Base-by-base conservation (phyloP, 2,797 vertebrate genomes). In the Heterohyrax brucei region DNA sequence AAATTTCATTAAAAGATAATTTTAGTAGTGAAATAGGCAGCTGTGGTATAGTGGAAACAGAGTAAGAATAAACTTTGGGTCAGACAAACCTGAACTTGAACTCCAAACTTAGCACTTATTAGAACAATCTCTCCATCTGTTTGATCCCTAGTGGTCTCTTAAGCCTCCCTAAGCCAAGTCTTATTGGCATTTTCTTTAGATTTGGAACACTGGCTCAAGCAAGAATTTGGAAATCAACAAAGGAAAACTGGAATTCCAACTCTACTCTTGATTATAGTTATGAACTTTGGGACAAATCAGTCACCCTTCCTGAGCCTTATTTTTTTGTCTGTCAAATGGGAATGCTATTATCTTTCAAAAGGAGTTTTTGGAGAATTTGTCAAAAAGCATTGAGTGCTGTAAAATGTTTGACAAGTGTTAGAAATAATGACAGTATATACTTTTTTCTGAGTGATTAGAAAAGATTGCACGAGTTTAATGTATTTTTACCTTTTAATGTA, bases 221-320 rank as follows among this genome's bases (percentile, higher is more conserved):
- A 95, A 87, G 46, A 91, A 83, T 89, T 91, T 66, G 61, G 64
- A 87, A 90, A 89, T 95, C 59, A 70, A 44, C 39, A 78, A 88
- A 72, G 82, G 30, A 80, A 62, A 85, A 70, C 46, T 89, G 28
- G 10, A 96, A 94, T 81, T 18, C 2, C 24, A 92, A 10, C 14
- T 89, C 59, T 39, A 59, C 46, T 61, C 24, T 89, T 76, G 78
- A 68, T 56, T 78, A 26, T 59, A 84, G 28, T 7, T 73, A 24
- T 73, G 72, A 89, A 33, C 7, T 21, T 79, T 12, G 66, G 72
- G 46, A 22, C 46, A 90, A 80, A 21, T 89, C 33, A 78, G 5
- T 73, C 44, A 68, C 1, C 10, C n/a, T 86, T 95, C 75, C 28
- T 46, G 59, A 83, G n/a, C 8, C 44, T 88, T 56, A 13, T 24